A percentile compares a stretch with the other conserved stretches of the same genome.
Conservation (phyloP, 2,113 vertebrate species). For the Gymnarchus niloticus region DNA sequence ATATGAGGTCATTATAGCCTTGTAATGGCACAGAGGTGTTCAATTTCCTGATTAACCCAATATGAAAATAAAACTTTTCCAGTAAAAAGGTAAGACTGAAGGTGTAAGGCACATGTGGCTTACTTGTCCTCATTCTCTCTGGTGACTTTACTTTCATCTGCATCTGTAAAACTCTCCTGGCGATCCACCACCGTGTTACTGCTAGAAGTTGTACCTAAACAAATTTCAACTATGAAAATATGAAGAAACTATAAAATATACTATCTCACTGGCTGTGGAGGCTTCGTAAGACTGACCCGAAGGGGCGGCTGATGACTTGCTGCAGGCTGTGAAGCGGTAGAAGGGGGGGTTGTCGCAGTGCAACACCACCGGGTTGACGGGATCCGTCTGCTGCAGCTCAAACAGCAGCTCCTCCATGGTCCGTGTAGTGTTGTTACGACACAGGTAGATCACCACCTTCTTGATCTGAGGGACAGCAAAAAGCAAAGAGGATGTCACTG, state of each 20-base stretch:
- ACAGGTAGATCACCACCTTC: constrained; percentile 92
- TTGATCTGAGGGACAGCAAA: constrained; percentile 57
- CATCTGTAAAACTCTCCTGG: constrained; percentile 81
- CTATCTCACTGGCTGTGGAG: not conserved
- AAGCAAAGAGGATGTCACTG: not conserved
- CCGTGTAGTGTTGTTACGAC: constrained; percentile 95
- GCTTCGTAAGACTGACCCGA: constrained; percentile 67
- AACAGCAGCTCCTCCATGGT: constrained; percentile 98
- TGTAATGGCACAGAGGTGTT: not conserved
- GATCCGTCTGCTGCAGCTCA: constrained; percentile 95
- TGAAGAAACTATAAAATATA: not conserved
- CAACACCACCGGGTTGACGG: constrained; percentile 92
- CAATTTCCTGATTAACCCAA: not conserved
- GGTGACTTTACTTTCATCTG: constrained; percentile 75
- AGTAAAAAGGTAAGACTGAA: not conserved
- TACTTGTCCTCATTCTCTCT: constrained; percentile 91
- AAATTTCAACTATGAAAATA: not conserved
- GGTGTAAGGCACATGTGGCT: constrained; percentile 29
- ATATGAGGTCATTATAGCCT: not conserved
- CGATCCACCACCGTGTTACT: constrained; percentile 92
- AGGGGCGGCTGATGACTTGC: constrained; percentile 82
- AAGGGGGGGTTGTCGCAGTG: constrained; percentile 96
- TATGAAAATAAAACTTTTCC: not conserved
- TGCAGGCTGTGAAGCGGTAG: constrained; percentile 90
- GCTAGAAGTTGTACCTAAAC: constrained; percentile 88